A percentile compares a stretch with the other conserved stretches of the same genome.
Conservation (phyloP, 92 coral and sea anemone genomes). For the Siderastrea radians region DNA sequence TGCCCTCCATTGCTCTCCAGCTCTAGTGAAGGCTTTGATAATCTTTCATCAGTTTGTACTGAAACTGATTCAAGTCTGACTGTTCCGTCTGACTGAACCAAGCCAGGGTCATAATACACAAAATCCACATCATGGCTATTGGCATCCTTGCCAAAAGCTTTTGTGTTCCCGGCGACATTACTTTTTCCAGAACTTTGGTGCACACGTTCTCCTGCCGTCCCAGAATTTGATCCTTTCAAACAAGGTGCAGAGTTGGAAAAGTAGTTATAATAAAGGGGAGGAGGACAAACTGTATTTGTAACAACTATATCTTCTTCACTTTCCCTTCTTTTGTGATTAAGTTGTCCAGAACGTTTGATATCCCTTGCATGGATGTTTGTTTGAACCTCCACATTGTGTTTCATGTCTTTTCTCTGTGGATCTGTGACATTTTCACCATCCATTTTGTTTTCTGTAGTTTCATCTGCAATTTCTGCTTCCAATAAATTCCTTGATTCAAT, state of each 20-base stretch:
- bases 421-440: not conserved
- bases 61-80: slow-evolving; percentile 67
- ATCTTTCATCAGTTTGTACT: slow-evolving; percentile 75
- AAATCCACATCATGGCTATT: slow-evolving; percentile 64
- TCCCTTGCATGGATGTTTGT: slow-evolving; percentile 42
- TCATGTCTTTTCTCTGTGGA: not conserved
- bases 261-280: slow-evolving; percentile 89
- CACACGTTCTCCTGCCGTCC: not conserved
- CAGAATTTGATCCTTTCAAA: not conserved
- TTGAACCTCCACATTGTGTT: slow-evolving; percentile 59
- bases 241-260: slow-evolving; percentile 36
- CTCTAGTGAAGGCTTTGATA: not conserved
- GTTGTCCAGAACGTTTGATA: not conserved
- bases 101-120: slow-evolving; percentile 72
- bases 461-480: not conserved
- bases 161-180: not conserved
- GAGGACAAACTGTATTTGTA: slow-evolving; percentile 92
- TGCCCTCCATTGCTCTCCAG: not conserved
- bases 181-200: not conserved
- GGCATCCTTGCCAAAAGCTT: not conserved
- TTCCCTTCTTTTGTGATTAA: not conserved
- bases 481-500: not conserved
- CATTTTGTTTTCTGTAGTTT: not conserved
- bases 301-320: slow-evolving; percentile 71
- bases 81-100: slow-evolving; percentile 73